phyloP scores from a whole-genome alignment of 2,113 vertebrate species.

The Ceyx melanurus region DNA sequence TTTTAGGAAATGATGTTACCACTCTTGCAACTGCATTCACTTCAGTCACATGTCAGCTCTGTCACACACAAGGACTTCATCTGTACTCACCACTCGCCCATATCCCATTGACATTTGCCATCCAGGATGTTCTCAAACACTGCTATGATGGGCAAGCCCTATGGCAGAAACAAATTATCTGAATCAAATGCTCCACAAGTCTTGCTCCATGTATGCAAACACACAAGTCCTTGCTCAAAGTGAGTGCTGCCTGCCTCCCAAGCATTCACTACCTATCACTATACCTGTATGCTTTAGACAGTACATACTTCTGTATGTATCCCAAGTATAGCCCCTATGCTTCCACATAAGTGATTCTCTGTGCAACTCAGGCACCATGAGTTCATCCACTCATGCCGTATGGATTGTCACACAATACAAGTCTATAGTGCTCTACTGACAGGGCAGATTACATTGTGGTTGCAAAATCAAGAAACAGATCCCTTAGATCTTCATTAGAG shows the following conservation, averaged over 20 bases:
- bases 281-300: background rate
- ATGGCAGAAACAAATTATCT: background rate
- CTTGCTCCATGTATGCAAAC: background rate
- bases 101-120: background rate
- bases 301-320: background rate
- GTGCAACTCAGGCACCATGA: background rate
- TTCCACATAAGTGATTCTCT: background rate
- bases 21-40: background rate
- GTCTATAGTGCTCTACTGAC: background rate
- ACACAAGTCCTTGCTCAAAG: background rate
- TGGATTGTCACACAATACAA: background rate
- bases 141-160: background rate
- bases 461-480: background rate
- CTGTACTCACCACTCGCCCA: background rate
- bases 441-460: background rate
- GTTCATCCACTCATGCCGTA: background rate
- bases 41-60: fast-evolving
- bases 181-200: background rate
- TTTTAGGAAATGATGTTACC: background rate
- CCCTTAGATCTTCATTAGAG: background rate
- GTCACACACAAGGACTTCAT: background rate
- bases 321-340: background rate
- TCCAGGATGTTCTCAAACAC: background rate
- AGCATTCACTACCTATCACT: background rate
- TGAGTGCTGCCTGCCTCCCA: background rate